Evolutionary conservation across 2,113 vertebrate species (phyloP).

Genomic region (Phylloscopus whistleri): DNA sequence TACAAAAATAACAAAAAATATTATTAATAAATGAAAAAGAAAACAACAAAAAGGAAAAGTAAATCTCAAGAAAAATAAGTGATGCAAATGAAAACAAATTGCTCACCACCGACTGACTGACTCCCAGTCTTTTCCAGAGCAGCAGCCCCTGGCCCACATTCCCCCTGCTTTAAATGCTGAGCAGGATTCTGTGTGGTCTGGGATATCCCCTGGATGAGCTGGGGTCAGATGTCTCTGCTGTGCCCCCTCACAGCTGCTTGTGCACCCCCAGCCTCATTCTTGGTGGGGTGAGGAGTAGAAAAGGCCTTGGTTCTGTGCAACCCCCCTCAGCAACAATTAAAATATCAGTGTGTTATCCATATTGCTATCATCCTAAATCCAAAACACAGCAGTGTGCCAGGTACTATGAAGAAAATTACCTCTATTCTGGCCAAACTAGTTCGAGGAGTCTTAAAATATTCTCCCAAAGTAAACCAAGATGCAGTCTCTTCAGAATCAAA

Average conservation of each 20-base stretch:
- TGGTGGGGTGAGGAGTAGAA: background rate
- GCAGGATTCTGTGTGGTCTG: background rate
- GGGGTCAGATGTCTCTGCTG: background rate
- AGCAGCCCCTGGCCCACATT: background rate
- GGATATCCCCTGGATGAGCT: background rate
- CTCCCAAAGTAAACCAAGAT: background rate
- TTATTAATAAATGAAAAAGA: background rate
- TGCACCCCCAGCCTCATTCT: background rate
- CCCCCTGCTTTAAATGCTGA: background rate
- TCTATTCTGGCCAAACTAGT: background rate
- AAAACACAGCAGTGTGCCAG: background rate
- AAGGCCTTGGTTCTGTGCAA: background rate
- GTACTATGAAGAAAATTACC: background rate
- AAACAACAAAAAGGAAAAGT: background rate
- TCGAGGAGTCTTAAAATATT: background rate
- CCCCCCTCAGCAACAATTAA: background rate
- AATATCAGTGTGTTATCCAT: background rate
- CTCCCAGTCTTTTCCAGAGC: background rate
- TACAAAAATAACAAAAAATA: background rate
- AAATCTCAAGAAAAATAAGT: background rate
- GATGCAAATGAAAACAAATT: background rate
- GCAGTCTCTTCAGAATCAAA: background rate
- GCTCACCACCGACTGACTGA: background rate
- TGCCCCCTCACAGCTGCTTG: background rate
- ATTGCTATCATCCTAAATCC: background rate